Evolutionary conservation across 2,797 vertebrate genomes (phyloP).

Genomic region (Denticeps clupeoides): DNA sequence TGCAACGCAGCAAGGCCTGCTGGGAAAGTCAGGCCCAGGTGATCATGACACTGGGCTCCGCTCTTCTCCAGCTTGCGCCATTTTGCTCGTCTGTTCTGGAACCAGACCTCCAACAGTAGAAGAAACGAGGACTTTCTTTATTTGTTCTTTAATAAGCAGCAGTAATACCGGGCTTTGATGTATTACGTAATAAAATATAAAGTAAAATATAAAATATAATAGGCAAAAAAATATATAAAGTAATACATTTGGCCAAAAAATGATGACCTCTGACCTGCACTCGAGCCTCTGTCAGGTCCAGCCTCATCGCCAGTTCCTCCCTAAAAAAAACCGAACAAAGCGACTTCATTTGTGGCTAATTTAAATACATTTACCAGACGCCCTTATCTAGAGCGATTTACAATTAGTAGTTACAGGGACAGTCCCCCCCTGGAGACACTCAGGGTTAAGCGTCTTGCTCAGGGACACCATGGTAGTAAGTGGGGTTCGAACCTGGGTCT

Average conservation of each 20-base stretch:
- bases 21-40: conserved; percentile 63
- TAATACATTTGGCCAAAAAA: conserved; percentile 19
- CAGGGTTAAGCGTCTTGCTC: no score
- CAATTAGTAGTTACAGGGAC: no score
- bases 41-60: conserved; percentile 65
- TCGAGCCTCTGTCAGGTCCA: conserved; percentile 75
- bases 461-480: no score
- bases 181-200: no score
- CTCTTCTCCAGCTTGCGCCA: conserved; percentile 81
- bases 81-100: conserved; percentile 80
- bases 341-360: no score
- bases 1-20: conserved; percentile 62
- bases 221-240: no score
- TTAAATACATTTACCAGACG: no score
- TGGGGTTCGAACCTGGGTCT: no score
- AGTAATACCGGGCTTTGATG: no score
- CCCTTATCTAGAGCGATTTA: no score
- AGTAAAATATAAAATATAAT: no score
- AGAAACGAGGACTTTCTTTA: conserved; percentile 33
- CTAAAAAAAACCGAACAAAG: conserved; percentile 33
- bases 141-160: conserved; percentile 63
- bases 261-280: conserved; percentile 71
- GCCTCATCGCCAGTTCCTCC: conserved; percentile 75
- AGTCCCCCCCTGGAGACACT: no score
- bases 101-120: conserved; percentile 63